Evolutionary conservation across 2,888 invertebrate species (phyloP), one percentile per base, ranked within the genome.

Genomic region (Oegoconia quadripuncta): DNA sequence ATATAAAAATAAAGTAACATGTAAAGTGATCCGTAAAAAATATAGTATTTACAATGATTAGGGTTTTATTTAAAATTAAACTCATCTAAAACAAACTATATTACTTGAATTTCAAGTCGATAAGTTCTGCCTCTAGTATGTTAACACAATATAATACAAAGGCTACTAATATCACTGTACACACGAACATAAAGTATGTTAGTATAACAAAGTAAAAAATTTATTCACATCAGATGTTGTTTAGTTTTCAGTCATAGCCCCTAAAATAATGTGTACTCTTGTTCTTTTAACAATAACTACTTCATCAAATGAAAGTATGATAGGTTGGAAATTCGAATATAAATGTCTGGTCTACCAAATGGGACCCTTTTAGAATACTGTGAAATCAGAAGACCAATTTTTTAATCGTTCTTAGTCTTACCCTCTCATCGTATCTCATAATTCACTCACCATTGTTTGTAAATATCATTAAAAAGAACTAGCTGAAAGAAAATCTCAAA

Each of bases 21-120:
- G 66, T 75, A 42, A 78, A 73, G 74, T 70, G 74, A 77, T 72
- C 49, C 64, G 63, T 70, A 79, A 75, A 81, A 80, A 79, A 76
- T 66, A 66, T 69, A 74, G 50, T 80, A 81, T 81, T 71, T 81
- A 83, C 81, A 80, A 58, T 59, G 55, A 72, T 76, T 69, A 59
- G 49, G 38, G n/a, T n/a, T n/a, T n/a, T n/a, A n/a, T 55, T 61
- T 57, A 60, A 39, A 55, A 53, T 50, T 61, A 64, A 57, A 62
- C 57, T 52, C 46, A 63, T 54, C 37, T 53, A 52, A 52, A 53
- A 45, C 44, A 51, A 45, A 46, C 39, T 36, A 44, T 15, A 14
- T 36, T 59, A 55, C 55, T 60, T 54, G 38, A 44, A 50, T 55
- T 53, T 48, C 46, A 51, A 46, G 37, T 46, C 36, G 25, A 38